Evolutionary conservation across 2,797 vertebrate species (phyloP).

Genomic region (Zenarchopterus dispar): DNA sequence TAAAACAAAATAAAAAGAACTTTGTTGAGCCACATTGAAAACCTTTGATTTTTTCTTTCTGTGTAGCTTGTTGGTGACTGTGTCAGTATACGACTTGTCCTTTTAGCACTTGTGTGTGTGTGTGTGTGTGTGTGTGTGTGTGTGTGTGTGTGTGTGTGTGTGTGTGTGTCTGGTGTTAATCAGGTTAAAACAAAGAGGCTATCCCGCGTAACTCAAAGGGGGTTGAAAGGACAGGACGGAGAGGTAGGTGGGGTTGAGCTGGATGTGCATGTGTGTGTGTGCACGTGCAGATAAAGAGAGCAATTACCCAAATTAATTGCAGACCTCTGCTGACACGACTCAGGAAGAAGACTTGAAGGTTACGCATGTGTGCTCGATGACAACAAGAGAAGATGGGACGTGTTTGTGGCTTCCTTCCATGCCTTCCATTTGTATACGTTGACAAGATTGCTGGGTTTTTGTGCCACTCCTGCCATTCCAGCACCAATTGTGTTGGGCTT

Average conservation of each 20-base stretch:
- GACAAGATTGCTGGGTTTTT: constrained; percentile 79
- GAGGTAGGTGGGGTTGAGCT: constrained; percentile 44
- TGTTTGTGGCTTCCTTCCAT: constrained; percentile 62
- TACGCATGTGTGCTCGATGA: constrained; percentile 68
- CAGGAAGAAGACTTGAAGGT: constrained; percentile 74
- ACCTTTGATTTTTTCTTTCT: background rate
- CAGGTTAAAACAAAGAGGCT: constrained; percentile 42
- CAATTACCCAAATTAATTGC: constrained; percentile 81
- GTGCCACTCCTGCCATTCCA: constrained; percentile 73
- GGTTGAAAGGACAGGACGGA: constrained; percentile 39
- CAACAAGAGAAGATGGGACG: constrained; percentile 75
- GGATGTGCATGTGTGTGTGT: constrained; percentile 26
- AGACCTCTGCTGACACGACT: constrained; percentile 73
- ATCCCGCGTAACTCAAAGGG: constrained; percentile 44
- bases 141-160: background rate
- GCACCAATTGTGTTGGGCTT: constrained; percentile 75
- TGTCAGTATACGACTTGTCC: background rate
- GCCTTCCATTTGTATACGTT: constrained; percentile 76
- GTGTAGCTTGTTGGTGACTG: background rate
- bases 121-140: constrained; percentile 11
- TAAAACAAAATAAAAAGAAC: constrained; percentile 8
- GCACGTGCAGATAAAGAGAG: constrained; percentile 23
- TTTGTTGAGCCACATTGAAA: background rate
- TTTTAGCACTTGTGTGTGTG: constrained; percentile 4
- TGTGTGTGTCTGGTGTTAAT: constrained; percentile 25